Evolutionary conservation across 2,113 vertebrate genomes (phyloP), one percentile per base, ranked within the genome.

Genomic region (Platysteira castanea): DNA sequence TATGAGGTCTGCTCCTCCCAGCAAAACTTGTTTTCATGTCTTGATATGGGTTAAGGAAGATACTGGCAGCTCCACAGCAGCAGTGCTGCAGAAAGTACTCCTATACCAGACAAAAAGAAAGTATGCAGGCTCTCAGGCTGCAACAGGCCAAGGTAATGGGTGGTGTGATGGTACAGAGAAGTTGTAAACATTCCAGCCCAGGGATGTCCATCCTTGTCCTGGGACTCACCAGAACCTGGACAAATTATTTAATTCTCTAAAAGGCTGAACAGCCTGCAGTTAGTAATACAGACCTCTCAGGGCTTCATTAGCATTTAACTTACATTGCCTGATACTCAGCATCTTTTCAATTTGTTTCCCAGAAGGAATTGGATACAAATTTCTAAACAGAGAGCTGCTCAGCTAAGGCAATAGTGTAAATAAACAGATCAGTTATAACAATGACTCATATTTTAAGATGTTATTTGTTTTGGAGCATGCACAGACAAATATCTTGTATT

Each of bases 51-150:
- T 52, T 95, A 75, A 97, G 71, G 78, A 97, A 94, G 84, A 98
- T 19, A 7, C 68, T 97, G 75, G 98, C 97, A 68, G 98, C 98
- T 65, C 98, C 98, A 96, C 99, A 99, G 95, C 97, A 98, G 95
- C 99, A 99, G 54, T 98, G 98, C 75, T 98, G 98, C 84, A 94
- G 93, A 95, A 98, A 92, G 59, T 98, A 98, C 81, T 99, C 98
- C 98, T 99, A 95, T 59, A 78, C n/a, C 68, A 80, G 75, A 49
- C 53, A 94, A 95, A 64, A 95, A 57, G 79, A 60, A 71, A 78
- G 22, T 35, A 90, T 87, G 50, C 23, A 65, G 57, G 23, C 54
- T 82, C 41, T 84, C 39, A 64, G 71, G 49, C 64, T 95, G 50
- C 86, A 91, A 18, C 24, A 3, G 41, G 57, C 15, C 65, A 24